Evolutionary conservation across 2,113 vertebrate genomes (phyloP), one percentile per base, ranked within the genome.

Genomic region (Mohoua ochrocephala): DNA sequence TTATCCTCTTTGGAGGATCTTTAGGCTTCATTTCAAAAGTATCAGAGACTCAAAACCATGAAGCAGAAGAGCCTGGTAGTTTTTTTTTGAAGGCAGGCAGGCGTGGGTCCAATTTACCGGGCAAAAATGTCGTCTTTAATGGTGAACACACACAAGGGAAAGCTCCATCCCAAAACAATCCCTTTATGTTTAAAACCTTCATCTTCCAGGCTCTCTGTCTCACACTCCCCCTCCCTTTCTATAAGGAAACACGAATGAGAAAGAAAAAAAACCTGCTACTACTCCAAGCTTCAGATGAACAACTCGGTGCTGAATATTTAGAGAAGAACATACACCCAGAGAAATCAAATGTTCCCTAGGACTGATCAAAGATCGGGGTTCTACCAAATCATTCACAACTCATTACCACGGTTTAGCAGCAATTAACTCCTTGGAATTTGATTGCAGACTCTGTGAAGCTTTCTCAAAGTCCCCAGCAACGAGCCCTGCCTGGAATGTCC

Each of bases 1-100:
- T 94, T 91, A 96, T 94, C 93, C 89, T 95, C 75, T 96, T 90
- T 91, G 96, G 93, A 86, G 80, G 82, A 89, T 82, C 92, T 93
- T 87, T 91, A 94, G 89, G 94, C 91, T 97, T 89, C 81, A 81
- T 91, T 74, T 80, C 92, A 95, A 93, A 95, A 95, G 81, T 80
- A 87, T 90, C 92, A 86, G 69, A 94, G 87, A 77, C 89, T 93
- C 89, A 67, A 80, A 97, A 80, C 77, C 94, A 91, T 57, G 83
- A 89, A 84, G 89, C 89, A 95, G 80, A 91, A 94, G 68, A 87
- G 87, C 80, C 84, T 57, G 60, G 85, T 65, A 45, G 79, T 16
- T 42, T 73, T 60, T 56, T 88, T 76, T 75, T 69, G 91, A 90
- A 88, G 83, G 87, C 74, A 92, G 84, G 89, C 80, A 90, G 89